phyloP scores from a whole-genome alignment of 2,888 invertebrate genomes.

The Athalia rosae region DNA sequence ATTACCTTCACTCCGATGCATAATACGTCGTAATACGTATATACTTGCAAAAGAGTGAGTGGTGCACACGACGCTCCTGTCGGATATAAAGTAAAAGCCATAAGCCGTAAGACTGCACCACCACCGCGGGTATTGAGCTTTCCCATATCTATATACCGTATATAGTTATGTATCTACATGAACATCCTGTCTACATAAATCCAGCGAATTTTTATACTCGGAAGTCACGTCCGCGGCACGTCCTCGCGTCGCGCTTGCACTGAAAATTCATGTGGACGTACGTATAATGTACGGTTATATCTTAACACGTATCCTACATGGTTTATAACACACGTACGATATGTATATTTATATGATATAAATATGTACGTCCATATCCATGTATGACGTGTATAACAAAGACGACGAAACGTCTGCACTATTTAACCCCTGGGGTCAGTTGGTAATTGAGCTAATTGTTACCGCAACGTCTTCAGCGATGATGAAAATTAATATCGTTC shows the following conservation, averaged over 20 bases:
- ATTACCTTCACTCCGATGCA: neutral
- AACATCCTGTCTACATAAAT: conserved; percentile 42
- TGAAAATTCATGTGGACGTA: conserved; percentile 18
- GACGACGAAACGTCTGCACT: conserved; percentile 47
- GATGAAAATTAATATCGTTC: conserved; percentile 62
- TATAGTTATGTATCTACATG: neutral
- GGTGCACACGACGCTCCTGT: neutral
- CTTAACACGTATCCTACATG: neutral
- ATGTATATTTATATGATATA: neutral
- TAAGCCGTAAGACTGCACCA: neutral
- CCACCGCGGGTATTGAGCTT: conserved; percentile 8
- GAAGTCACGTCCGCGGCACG: conserved; percentile 18
- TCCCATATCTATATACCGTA: neutral
- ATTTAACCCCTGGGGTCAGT: conserved; percentile 65
- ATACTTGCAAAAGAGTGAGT: neutral
- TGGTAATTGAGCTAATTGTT: conserved; percentile 65
- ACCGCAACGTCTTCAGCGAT: conserved; percentile 57
- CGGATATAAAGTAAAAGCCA: neutral
- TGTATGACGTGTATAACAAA: neutral
- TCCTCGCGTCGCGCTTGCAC: conserved; percentile 32
- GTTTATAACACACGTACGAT: neutral
- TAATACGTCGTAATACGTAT: neutral
- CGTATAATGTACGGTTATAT: neutral
- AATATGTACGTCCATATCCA: neutral
- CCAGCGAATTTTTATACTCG: conserved; percentile 36